Evolutionary conservation across 2,888 invertebrate genomes (phyloP), one percentile per base, ranked within the genome.

Genomic region (Phania funesta): DNA sequence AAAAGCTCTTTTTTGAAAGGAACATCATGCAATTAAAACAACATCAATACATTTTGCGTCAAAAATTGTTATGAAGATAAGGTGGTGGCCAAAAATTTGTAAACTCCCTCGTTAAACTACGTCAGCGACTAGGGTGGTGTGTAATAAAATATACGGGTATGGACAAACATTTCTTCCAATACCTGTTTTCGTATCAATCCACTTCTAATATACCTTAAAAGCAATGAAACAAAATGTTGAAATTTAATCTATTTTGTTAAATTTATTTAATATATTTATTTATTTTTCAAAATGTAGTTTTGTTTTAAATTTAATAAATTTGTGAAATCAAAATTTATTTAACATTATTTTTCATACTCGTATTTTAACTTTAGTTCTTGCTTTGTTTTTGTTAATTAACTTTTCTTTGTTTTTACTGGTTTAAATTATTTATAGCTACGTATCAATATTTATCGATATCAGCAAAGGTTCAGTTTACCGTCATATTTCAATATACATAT

Each of bases 251-350:
- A 32, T 64, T 64, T 67, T 67, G 18, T 67, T 54, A 65, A 26
- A 52, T 67, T 54, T 67, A 41, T 67, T 67, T 67, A 38, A 38
- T 41, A 38, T 26, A 52, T 54, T 50, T 54, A n/a, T n/a, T n/a
- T n/a, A n/a, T 18, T 56, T 52, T 64, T 58, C 24, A 65, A 75
- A 75, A 58, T 76, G 56, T 32, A 7, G 44, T 52, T 48, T 44
- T 29, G 6, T 26, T 5, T 75, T 48, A 16, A 60, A 32, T 58
- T 24, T 58, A 67, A 65, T 35, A 76, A 76, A 68, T 58, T 76
- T 52, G 54, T 62, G 26, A 76, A 68, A 76, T 76, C 52, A 68
- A 54, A 76, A 60, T 68, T 76, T 62, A 76, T 76, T 75, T 68
- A 76, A 76, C 76, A 62, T 75, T 75, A n/a, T 58, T n/a, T 50